Evolutionary conservation across 2,113 vertebrate species (phyloP).

Genomic region (Dissostichus mawsoni): DNA sequence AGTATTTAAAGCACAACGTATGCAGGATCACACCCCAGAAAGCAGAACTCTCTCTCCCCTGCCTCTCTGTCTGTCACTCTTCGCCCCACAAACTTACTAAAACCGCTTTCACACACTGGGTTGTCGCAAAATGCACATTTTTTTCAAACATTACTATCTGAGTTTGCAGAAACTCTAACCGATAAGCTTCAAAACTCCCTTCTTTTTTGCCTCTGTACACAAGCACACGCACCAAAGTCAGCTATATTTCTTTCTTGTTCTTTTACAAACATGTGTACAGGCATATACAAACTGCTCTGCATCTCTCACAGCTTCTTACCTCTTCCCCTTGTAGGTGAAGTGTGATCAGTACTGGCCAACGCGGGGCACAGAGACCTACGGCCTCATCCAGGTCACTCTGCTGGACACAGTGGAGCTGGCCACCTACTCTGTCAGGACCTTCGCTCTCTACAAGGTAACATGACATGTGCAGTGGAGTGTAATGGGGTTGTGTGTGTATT

Average conservation of each 20-base stretch:
- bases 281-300: conserved; percentile 1
- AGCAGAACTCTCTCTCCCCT: neutral
- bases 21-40: conserved; percentile 19
- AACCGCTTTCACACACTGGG: conserved; percentile 29
- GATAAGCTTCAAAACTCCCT: conserved; percentile 46
- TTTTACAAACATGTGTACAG: conserved; percentile 20
- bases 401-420: conserved; percentile 96
- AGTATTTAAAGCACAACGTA: conserved; percentile 9
- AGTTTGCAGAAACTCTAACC: conserved; percentile 39
- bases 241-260: conserved; percentile 20
- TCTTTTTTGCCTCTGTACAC: conserved; percentile 19
- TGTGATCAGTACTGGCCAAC: conserved; percentile 99
- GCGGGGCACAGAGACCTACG: conserved; percentile 96
- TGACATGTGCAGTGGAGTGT: conserved; percentile 26
- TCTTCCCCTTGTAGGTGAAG: conserved; percentile 88
- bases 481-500: conserved; percentile 30
- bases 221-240: conserved; percentile 22
- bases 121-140: conserved; percentile 36
- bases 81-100: conserved; percentile 41
- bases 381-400: conserved; percentile 94
- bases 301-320: conserved; percentile 44
- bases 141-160: conserved; percentile 29
- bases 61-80: conserved; percentile 29
- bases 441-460: conserved; percentile 96
- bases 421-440: conserved; percentile 96